Percentiles rank a stretch among this genome's conserved stretches.
phyloP scores from a whole-genome alignment of 2,113 vertebrate species.

The Pyxicephalus adspersus region DNA sequence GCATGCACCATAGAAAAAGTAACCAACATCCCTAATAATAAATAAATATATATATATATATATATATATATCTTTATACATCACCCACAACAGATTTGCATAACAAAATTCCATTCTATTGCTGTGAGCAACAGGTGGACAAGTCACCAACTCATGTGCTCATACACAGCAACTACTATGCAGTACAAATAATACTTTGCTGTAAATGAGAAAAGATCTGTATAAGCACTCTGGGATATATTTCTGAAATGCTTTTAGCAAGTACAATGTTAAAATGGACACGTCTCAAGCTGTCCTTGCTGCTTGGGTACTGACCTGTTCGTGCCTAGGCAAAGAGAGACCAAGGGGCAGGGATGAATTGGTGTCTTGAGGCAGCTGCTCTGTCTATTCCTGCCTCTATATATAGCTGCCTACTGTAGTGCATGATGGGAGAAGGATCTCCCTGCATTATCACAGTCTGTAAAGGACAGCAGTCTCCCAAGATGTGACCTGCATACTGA shows the following conservation, averaged over 20 bases:
- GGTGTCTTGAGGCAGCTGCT: constrained; percentile 53
- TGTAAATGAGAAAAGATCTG: too few species aligned
- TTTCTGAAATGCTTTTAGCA: background rate
- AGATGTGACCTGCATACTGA: constrained; percentile 53
- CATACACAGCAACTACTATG: too few species aligned
- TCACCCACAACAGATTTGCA: too few species aligned
- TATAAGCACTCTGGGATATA: too few species aligned
- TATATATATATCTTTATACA: too few species aligned
- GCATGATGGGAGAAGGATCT: constrained; percentile 70
- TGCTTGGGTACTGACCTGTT: constrained; percentile 64
- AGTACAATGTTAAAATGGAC: background rate
- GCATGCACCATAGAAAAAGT: too few species aligned
- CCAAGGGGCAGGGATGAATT: constrained; percentile 40
- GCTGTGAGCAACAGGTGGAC: too few species aligned
- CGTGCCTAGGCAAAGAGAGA: constrained; percentile 50
- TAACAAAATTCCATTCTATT: too few species aligned
- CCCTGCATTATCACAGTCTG: constrained; percentile 42
- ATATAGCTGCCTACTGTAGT: constrained; percentile 68
- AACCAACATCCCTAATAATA: too few species aligned
- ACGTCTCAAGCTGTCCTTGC: background rate
- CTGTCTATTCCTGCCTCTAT: constrained; percentile 64
- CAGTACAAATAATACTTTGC: too few species aligned
- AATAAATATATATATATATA: too few species aligned
- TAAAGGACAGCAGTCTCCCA: constrained; percentile 34
- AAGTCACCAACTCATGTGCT: too few species aligned